Evolutionary conservation across 2,113 vertebrate species (phyloP).

Genomic region (Phalacrocorax pelagicus): DNA sequence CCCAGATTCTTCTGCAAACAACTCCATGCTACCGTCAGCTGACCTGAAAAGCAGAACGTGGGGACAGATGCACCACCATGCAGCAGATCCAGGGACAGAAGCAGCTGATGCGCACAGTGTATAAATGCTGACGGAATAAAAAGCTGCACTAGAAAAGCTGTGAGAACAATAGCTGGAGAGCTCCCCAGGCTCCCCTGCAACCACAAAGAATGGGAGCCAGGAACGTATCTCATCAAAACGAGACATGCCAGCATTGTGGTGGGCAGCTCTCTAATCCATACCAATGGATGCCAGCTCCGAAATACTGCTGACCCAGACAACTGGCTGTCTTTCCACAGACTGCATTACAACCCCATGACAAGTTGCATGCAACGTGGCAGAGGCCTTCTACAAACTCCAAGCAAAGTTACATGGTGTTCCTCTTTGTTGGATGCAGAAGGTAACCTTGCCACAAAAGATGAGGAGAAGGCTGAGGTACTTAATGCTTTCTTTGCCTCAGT

Average conservation of each 20-base stretch:
- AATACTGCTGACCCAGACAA: neutral
- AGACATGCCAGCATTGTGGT: neutral
- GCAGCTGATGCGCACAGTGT: neutral
- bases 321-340: neutral
- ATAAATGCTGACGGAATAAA: neutral
- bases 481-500: too few relatives aligned
- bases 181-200: neutral
- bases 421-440: neutral
- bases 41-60: neutral
- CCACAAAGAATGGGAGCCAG: neutral
- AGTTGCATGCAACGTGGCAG: neutral
- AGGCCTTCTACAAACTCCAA: accelerated
- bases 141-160: neutral
- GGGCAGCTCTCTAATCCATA: neutral
- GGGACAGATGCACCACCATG: accelerated
- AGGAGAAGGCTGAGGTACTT: too few relatives aligned
- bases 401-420: neutral
- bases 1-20: neutral
- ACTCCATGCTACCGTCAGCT: neutral
- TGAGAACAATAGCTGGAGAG: conserved; percentile 29
- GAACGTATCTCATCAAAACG: neutral
- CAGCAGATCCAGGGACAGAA: neutral
- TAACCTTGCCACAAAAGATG: too few relatives aligned
- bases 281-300: neutral
- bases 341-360: neutral